Percentiles rank a stretch among this genome's conserved stretches.
Evolutionary conservation across 1,140 invertebrate species (phyloP).

Genomic region (Cyclargus thomasi): DNA sequence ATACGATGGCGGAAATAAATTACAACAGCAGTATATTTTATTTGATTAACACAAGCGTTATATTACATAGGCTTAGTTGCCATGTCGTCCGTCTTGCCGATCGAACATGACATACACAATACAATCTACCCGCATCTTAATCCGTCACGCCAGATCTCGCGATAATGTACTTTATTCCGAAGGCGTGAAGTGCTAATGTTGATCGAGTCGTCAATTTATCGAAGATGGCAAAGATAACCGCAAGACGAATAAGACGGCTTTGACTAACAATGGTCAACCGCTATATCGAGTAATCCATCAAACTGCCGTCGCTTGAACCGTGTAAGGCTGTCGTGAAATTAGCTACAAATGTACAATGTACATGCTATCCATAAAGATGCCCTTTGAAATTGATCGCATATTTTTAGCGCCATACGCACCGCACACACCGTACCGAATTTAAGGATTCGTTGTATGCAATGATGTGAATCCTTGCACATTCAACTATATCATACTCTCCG

Average conservation of each 20-base stretch:
- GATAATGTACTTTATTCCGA: not conserved
- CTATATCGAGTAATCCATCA: constrained; percentile 5
- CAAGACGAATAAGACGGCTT: constrained; percentile 13
- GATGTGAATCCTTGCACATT: too few relatives aligned
- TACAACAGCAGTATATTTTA: not conserved
- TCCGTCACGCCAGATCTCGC: not conserved
- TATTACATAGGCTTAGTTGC: not conserved
- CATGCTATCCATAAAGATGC: too few relatives aligned
- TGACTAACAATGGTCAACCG: constrained; percentile 12
- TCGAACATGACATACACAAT: constrained; percentile 9
- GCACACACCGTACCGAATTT: too few relatives aligned
- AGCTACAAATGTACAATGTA: too few relatives aligned
- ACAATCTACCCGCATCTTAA: constrained; percentile 14
- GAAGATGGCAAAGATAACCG: constrained; percentile 12
- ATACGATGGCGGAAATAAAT: too few relatives aligned
- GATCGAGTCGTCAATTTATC: not conserved
- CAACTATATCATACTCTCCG: too few relatives aligned
- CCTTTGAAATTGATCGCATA: too few relatives aligned
- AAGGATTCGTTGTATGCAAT: too few relatives aligned
- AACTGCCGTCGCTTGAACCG: not conserved
- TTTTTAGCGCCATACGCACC: too few relatives aligned
- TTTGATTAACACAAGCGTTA: constrained; percentile 8
- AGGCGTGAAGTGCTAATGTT: not conserved
- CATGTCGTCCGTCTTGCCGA: constrained; percentile 11
- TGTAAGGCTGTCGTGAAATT: too few relatives aligned